Evolutionary conservation across 2,797 vertebrate species (phyloP), one percentile per base, ranked within the genome.

Genomic region (Epinephelus awoara): DNA sequence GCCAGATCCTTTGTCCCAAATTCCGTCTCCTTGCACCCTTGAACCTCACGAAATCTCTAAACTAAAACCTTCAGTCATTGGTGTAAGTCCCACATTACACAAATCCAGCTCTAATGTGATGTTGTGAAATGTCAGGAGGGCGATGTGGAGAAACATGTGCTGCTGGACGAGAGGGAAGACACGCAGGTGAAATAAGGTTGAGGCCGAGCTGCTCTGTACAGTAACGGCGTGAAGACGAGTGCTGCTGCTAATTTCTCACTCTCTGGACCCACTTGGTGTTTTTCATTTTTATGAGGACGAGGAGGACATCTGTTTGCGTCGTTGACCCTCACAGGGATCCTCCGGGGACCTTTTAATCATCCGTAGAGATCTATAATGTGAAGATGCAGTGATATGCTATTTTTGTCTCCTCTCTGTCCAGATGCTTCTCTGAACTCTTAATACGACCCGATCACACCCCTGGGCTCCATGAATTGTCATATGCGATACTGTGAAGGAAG

Each of bases 1-100:
- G 89, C 87, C 93, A 93, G 91, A 94, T 87, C 75, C 85, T 89
- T 87, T 87, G 85, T 91, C 84, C 88, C 75, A 81, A 87, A 91
- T 86, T 86, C 79, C 29, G 56, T 76, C 78, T 91, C 73, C 40
- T 87, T 77, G 69, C 85, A 85, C 80, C 83, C 87, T 84, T 84
- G 77, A 89, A 87, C 87, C 85, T 92, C 85, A 89, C 84, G 50
- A 85, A 91, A 80, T 85, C 65, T 76, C 84, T 68, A 79, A 87
- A 91, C 86, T 79, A 62, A 89, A 88, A 79, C 80, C 88, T 82
- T 68, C 25, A 79, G 62, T 74, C 52, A 62, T 69, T 79, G 73
- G 73, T 83, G 46, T 50, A 25, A 77, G 69, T 79, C 81, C 66
- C 75, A 75, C 54, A 69, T 91, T 85, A 82, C 80, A 84, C 75